Evolutionary conservation across 2,113 vertebrate species (phyloP).

Genomic region (Gambusia affinis): DNA sequence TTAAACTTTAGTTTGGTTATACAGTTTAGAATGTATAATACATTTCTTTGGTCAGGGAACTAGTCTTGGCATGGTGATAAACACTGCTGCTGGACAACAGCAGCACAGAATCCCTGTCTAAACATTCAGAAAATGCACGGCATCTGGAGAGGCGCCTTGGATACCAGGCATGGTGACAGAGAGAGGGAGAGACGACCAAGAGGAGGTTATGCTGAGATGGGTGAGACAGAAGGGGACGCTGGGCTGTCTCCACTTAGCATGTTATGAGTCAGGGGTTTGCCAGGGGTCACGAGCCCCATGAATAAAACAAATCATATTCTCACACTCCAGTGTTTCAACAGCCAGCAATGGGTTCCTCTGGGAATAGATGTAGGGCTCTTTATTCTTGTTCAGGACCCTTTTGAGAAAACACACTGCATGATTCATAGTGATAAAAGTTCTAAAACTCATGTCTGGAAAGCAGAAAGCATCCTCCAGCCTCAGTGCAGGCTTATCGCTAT

Average conservation of each 20-base stretch:
- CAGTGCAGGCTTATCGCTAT: conserved; percentile 31
- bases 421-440: conserved; percentile 49
- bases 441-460: conserved; percentile 43
- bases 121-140: conserved; percentile 70
- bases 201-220: conserved; percentile 29
- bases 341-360: conserved; percentile 26
- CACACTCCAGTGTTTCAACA: conserved; percentile 25
- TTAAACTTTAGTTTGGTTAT: no score
- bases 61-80: conserved; percentile 13
- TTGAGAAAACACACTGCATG: conserved; percentile 22
- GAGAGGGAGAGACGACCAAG: conserved; percentile 14
- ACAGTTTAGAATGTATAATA: not conserved
- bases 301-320: conserved; percentile 63
- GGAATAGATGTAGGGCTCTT: conserved; percentile 34
- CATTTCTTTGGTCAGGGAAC: not conserved
- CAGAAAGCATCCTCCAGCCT: conserved; percentile 31
- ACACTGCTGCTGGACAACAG: conserved; percentile 35
- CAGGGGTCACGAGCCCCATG: conserved; percentile 61
- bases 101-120: conserved; percentile 51
- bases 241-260: conserved; percentile 45
- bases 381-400: conserved; percentile 28
- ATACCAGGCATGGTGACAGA: conserved; percentile 43
- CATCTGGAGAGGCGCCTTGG: conserved; percentile 65
- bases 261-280: conserved; percentile 62
- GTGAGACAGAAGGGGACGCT: conserved; percentile 26